Base-by-base conservation (phyloP, 2,797 vertebrate genomes). In the Sebastes itinus region DNA sequence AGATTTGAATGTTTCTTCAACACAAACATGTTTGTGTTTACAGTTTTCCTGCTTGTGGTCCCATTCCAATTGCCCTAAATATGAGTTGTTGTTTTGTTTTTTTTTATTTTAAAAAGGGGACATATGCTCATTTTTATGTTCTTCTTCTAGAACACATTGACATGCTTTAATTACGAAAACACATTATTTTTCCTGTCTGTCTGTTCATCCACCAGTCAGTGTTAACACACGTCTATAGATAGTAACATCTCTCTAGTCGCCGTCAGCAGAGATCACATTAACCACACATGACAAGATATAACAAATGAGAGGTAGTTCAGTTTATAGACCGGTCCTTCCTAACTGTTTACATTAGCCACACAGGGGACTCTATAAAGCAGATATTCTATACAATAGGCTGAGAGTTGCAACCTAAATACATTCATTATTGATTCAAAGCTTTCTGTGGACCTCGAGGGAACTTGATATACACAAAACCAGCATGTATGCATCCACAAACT, bases 361-460 rank as follows among this genome's bases (percentile, higher is more conserved):
- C 67, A 7, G 20, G 60, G 33, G 74, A 73, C 49, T 73, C 18
- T 10, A 25, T 30, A 16, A 14, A 64, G 70, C 70, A 16, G 20
- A 62, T 56, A 16, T 32, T 35, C 22, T 55, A 54, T 67, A 87
- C 64, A 83, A 85, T 55, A 64, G 64, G 20, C 49, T 22, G 30
- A 77, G 79, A 60, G 62, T 61, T 68, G 65, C 73, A 72, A 72
- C 77, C 32, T 76, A 70, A 72, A 85, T 65, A 87, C 6, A 72
- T 87, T 70, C 14, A 89, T 90, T 83, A 88, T 83, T 88, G 49
- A 91, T 72, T 27, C 10, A 4, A 27, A 16, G 78, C 82, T 83
- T 80, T 88, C 67, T 78, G 61, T 66, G 42, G 68, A 58, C 22
- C 65, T 72, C 66, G 12, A 33, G 58, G 71, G 78, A 80, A 25